A percentile compares a stretch with the other conserved stretches of the same genome.
Evolutionary conservation across 2,888 invertebrate species (phyloP).

Genomic region (Xestia rhomboidea): DNA sequence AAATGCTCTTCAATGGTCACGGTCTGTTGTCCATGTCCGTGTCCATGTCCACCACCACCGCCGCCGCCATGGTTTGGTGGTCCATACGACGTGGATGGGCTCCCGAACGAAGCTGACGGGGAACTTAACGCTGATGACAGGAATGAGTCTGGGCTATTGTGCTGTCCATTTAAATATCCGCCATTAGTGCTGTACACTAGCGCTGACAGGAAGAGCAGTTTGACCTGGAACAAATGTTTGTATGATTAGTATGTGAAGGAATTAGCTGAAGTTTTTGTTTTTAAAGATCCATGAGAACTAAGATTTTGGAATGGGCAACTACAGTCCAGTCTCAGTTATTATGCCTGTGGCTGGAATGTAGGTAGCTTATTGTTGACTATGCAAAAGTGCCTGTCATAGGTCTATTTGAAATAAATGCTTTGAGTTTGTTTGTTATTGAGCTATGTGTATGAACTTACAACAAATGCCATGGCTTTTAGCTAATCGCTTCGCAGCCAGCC

Average conservation of each 20-base stretch:
- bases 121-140: constrained; percentile 79
- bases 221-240: constrained; percentile 82
- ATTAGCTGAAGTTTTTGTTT: neutral
- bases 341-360: too few relatives aligned
- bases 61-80: constrained; percentile 70
- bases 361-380: too few relatives aligned
- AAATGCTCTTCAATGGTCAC: constrained; percentile 62
- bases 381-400: too few relatives aligned
- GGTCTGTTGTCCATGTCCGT: neutral
- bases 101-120: constrained; percentile 84
- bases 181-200: constrained; percentile 82
- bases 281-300: too few relatives aligned
- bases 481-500: constrained; percentile 88
- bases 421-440: constrained; percentile 14
- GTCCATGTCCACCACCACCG: neutral
- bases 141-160: constrained; percentile 81
- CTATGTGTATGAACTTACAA: constrained; percentile 82
- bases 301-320: too few relatives aligned
- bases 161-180: constrained; percentile 76
- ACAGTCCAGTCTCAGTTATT: too few relatives aligned
- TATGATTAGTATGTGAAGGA: constrained; percentile 38
- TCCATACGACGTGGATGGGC: constrained; percentile 83
- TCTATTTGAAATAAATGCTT: too few relatives aligned
- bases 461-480: constrained; percentile 90
- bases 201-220: constrained; percentile 81